Percentiles rank a stretch among this genome's conserved stretches.
phyloP scores from a whole-genome alignment of 2,888 invertebrate genomes.

The Colletes collaris region DNA sequence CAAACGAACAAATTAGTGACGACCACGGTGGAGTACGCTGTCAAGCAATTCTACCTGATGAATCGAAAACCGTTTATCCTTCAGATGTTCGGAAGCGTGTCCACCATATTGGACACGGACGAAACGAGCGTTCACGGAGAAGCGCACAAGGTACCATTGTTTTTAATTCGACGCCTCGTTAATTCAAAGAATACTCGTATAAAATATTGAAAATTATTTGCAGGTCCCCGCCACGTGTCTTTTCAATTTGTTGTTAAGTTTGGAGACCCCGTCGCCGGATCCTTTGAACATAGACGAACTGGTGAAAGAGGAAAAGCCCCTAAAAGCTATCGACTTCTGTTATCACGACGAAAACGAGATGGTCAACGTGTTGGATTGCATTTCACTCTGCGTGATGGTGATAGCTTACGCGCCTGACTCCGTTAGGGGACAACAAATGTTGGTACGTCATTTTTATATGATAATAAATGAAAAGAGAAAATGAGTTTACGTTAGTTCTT shows the following conservation, averaged over 20 bases:
- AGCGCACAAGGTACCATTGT: slow-evolving; percentile 90
- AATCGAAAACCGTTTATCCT: slow-evolving; percentile 99
- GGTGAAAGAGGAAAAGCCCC: slow-evolving; percentile 94
- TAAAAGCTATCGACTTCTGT: slow-evolving; percentile 98
- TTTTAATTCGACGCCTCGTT: too few species aligned
- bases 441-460: slow-evolving; percentile 85
- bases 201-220: slow-evolving; percentile 31
- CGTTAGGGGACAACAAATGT: slow-evolving; percentile 94
- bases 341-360: slow-evolving; percentile 99
- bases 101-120: slow-evolving; percentile 96
- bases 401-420: slow-evolving; percentile 99
- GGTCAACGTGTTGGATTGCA: slow-evolving; percentile 97
- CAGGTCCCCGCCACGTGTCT: slow-evolving; percentile 95
- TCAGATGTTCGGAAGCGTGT: slow-evolving; percentile 99
- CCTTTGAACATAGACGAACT: slow-evolving; percentile 96
- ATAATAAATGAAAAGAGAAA: not conserved
- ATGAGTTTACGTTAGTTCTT: too few species aligned
- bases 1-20: slow-evolving; percentile 98
- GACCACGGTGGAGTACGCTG: slow-evolving; percentile 98
- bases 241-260: slow-evolving; percentile 94
- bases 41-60: slow-evolving; percentile 98
- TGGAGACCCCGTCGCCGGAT: slow-evolving; percentile 97
- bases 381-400: slow-evolving; percentile 99
- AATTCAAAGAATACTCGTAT: not conserved
- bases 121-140: slow-evolving; percentile 94